Evolutionary conservation across 2,888 invertebrate genomes (phyloP), one percentile per base, ranked within the genome.

Genomic region (Scaptomyza parva): DNA sequence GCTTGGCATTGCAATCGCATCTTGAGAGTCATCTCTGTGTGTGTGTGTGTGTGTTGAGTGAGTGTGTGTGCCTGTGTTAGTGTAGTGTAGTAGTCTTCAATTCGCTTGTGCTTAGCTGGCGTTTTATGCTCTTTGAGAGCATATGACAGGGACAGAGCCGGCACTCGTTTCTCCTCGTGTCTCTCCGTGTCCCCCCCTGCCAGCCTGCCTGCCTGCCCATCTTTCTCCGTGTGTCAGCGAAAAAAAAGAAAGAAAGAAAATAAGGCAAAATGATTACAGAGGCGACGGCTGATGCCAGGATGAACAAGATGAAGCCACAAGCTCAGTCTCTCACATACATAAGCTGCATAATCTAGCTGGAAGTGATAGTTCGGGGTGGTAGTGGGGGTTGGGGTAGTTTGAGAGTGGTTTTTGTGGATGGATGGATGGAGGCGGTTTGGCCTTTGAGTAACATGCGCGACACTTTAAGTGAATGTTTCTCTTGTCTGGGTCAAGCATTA

Each of bases 401-500:
- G 7, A 14, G 7, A 14, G 30, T 30, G 7, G 2, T 11, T 8
- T 17, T 18, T 17, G 3, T 9, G n/a, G n/a, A n/a, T n/a, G 2
- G 26, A 9, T 12, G 14, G 58, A 14, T 1, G 6, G 18, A 18
- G 17, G 33, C 7, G 18, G 1, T 33, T 47, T 51, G 41, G 20
- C 33, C 55, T 55, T 61, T 60, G 40, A 58, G 33, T n/a, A 61
- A 53, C 70, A 70, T 52, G 55, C 70, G 70, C 59, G 11, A 20
- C 61, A 61, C 47, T 52, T 70, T 60, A 69, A 77, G 59, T 63
- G 71, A 71, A 66, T 65, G 53, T 48, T 72, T 50, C 48, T 63
- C 47, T 53, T 57, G 71, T 80, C 83, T 83, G 78, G 78, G 80
- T 81, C 85, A 81, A 81, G 85, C 79, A 48, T 57, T 58, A 65